Conservation (phyloP, 2,797 vertebrate genomes). For the Linurgus olivaceus region DNA sequence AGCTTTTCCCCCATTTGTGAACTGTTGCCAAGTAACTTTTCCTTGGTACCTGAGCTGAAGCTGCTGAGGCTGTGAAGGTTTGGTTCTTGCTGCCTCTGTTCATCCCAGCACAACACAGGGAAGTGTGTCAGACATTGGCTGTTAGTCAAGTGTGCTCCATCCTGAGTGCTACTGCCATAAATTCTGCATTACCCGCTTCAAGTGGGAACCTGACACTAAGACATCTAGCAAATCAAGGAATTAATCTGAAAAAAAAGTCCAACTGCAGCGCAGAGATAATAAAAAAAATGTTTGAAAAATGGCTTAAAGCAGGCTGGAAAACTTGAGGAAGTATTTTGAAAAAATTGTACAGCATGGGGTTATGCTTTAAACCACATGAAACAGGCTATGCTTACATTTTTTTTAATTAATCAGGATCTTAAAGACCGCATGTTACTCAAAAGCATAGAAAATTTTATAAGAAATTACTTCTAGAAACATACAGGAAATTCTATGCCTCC, state of each 20-base stretch:
- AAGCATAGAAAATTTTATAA: neutral
- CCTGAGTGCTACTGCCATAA: neutral
- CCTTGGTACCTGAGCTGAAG: neutral
- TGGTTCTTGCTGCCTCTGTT: neutral
- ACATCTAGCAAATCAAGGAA: neutral
- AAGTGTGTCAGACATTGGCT: neutral
- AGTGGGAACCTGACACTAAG: neutral
- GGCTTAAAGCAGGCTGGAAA: neutral
- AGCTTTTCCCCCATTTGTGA: neutral
- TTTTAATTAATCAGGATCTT: neutral
- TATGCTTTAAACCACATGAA: constrained; percentile 3
- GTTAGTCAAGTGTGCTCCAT: neutral
- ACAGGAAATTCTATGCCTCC: neutral
- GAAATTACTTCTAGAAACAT: neutral
- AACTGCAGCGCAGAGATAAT: neutral
- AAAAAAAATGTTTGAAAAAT: neutral
- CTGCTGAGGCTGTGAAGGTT: neutral
- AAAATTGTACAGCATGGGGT: neutral
- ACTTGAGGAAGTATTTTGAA: neutral
- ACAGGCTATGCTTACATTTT: neutral
- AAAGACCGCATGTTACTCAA: neutral
- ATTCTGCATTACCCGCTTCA: neutral
- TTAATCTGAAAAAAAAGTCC: neutral
- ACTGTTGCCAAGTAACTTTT: neutral
- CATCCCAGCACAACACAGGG: neutral